Conservation (phyloP, 2,797 vertebrate species). For the Sparidentex hasta region DNA sequence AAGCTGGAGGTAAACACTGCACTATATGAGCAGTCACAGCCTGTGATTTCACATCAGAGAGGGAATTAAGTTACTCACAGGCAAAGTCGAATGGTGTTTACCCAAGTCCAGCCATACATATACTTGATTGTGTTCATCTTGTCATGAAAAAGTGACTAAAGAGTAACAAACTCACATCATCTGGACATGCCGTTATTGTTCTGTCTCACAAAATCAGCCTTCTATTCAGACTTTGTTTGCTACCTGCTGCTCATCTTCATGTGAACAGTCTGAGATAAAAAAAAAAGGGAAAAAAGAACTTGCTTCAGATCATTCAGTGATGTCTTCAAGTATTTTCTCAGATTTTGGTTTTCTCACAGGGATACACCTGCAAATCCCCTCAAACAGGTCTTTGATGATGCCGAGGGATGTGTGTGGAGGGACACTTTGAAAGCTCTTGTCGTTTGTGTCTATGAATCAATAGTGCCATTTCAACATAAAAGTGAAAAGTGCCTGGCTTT, state of each 20-base stretch:
- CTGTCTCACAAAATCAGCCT: conserved; percentile 3
- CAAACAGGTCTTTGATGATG: conserved; percentile 63
- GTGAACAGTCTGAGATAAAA: background rate
- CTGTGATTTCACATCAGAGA: conserved; percentile 48
- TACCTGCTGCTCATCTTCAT: conserved; percentile 16
- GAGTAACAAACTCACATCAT: background rate
- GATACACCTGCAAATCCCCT: conserved; percentile 49
- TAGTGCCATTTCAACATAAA: conserved; percentile 67
- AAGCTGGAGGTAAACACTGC: conserved; percentile 66
- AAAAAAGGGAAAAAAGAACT: background rate
- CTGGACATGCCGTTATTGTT: background rate
- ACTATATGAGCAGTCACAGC: conserved; percentile 65
- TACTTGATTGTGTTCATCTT: conserved; percentile 34
- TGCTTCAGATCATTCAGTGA: conserved; percentile 19
- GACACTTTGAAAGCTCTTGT: conserved; percentile 63
- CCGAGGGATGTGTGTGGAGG: conserved; percentile 5
- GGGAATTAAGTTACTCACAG: conserved; percentile 50
- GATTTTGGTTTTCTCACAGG: conserved; percentile 48
- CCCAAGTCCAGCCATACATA: conserved; percentile 19
- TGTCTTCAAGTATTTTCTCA: conserved; percentile 34
- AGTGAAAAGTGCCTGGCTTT: conserved; percentile 54
- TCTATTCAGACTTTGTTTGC: background rate
- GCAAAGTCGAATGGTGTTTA: conserved; percentile 54
- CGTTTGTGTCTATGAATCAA: conserved; percentile 60
- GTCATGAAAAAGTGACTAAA: conserved; percentile 1